phyloP scores from a whole-genome alignment of 30 jellyfish, hydroid and myxozoan species.

The Aurelia aurita region DNA sequence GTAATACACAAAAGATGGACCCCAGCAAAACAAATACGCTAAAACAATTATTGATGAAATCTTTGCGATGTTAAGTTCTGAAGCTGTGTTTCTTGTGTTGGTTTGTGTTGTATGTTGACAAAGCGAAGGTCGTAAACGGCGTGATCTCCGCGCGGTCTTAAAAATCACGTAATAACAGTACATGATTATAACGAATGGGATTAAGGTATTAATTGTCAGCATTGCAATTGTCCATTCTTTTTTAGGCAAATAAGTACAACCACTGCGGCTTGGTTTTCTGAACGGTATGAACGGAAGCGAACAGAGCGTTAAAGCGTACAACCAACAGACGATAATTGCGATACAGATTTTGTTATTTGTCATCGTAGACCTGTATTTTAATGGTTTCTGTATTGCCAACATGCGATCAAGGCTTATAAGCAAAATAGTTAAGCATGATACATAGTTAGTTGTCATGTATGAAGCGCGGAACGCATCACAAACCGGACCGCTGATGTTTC shows the following conservation, averaged over 20 bases:
- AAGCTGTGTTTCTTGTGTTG: neutral
- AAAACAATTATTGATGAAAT: slow-evolving; percentile 54
- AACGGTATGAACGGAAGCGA: slow-evolving; percentile 77
- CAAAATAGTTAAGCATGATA: slow-evolving; percentile 69
- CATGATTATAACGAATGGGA: slow-evolving; percentile 75
- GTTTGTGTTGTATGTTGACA: neutral
- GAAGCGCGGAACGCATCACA: slow-evolving; percentile 87
- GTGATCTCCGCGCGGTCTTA: slow-evolving; percentile 54
- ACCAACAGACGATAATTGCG: slow-evolving; percentile 64
- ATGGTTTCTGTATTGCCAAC: slow-evolving; percentile 70
- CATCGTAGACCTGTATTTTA: slow-evolving; percentile 60
- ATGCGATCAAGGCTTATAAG: slow-evolving; percentile 79
- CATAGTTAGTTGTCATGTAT: slow-evolving; percentile 84
- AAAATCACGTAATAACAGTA: slow-evolving; percentile 61
- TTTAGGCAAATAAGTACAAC: slow-evolving; percentile 68
- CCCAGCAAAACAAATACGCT: slow-evolving; percentile 85
- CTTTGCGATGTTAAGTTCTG: slow-evolving; percentile 60
- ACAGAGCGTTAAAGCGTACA: slow-evolving; percentile 70
- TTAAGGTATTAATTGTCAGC: slow-evolving; percentile 78
- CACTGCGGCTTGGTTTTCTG: neutral
- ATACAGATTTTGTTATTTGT: slow-evolving; percentile 61
- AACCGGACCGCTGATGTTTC: slow-evolving; percentile 5
- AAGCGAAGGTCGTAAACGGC: slow-evolving; percentile 9
- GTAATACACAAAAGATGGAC: slow-evolving; percentile 90
- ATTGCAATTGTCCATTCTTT: slow-evolving; percentile 78